Conservation (phyloP, 1,140 invertebrate species). For the Drosophila neocordata region DNA sequence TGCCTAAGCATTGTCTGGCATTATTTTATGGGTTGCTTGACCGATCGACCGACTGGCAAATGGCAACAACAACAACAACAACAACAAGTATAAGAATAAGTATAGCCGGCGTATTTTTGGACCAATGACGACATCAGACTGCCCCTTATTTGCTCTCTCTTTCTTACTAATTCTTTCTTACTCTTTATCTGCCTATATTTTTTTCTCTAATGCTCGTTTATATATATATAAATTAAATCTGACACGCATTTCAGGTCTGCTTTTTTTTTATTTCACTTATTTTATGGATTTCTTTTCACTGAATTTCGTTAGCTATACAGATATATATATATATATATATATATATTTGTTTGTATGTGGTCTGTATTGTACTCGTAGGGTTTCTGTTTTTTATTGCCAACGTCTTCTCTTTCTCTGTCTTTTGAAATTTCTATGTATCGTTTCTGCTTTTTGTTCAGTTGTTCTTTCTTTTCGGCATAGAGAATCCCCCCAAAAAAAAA, state of each 20-base stretch:
- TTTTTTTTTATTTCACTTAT: conserved; percentile 48
- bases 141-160: background rate
- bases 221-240: conserved; percentile 59
- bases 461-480: background rate
- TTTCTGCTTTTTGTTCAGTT: conserved; percentile 33
- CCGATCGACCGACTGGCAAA: conserved; percentile 54
- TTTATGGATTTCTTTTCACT: conserved; percentile 56
- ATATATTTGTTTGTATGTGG: background rate
- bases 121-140: conserved; percentile 58
- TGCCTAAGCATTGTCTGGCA: conserved; percentile 39
- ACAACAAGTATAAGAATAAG: too few relatives aligned
- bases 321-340: background rate
- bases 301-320: conserved; percentile 29
- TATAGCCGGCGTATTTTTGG: conserved; percentile 57
- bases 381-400: conserved; percentile 74
- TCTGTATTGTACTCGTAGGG: conserved; percentile 55
- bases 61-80: conserved; percentile 17
- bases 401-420: conserved; percentile 48
- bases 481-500: conserved; percentile 43
- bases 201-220: conserved; percentile 20
- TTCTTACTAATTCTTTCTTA: background rate
- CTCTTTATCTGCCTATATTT: background rate
- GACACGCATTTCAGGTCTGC: conserved; percentile 52
- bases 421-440: conserved; percentile 22
- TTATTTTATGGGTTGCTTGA: conserved; percentile 16